phyloP scores from a whole-genome alignment of 2,113 vertebrate species.

The Toxostoma redivivum region DNA sequence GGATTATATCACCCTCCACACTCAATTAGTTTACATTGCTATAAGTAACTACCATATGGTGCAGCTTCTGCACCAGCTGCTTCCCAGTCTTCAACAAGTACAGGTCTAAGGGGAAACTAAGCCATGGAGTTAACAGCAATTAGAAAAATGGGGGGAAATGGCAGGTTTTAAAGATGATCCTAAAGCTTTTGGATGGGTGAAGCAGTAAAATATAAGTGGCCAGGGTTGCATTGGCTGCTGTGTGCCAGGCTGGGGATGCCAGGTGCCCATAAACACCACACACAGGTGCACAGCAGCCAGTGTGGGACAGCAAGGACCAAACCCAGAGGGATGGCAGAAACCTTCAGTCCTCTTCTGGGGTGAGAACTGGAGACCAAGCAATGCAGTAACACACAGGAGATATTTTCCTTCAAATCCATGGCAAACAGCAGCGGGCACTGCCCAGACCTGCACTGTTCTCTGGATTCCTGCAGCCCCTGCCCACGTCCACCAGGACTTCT shows the following conservation, averaged over 20 bases:
- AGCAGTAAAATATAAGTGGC: background rate
- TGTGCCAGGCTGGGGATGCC: background rate
- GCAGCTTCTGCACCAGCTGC: constrained; percentile 22
- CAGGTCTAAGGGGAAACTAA: background rate
- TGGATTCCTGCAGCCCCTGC: background rate
- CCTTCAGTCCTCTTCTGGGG: background rate
- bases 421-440: background rate
- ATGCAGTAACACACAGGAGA: rapidly evolving
- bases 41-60: constrained; percentile 40
- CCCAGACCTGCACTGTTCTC: background rate
- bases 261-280: background rate
- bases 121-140: background rate
- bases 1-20: background rate
- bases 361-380: background rate
- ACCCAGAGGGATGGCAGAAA: background rate
- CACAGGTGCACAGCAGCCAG: background rate
- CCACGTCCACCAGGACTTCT: background rate
- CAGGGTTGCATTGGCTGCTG: background rate
- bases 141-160: background rate
- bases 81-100: background rate
- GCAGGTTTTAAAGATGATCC: background rate
- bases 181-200: background rate
- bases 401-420: background rate
- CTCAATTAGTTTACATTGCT: constrained; percentile 48
- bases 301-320: rapidly evolving